Evolutionary conservation across 2,113 vertebrate species (phyloP), one percentile per base, ranked within the genome.

Genomic region (Protobothrops flavoviridis): DNA sequence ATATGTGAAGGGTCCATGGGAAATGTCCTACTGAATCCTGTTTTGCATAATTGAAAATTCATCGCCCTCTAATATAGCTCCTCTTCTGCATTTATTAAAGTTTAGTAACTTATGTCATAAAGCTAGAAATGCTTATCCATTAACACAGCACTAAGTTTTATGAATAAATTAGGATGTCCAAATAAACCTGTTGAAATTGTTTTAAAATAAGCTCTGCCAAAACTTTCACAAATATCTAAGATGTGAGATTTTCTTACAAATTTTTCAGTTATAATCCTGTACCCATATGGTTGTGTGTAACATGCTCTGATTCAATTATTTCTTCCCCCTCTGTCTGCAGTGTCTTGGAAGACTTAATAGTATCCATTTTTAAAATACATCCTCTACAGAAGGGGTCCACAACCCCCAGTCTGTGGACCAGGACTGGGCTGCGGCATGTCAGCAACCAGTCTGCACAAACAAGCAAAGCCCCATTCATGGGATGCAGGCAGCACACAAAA

Each of bases 301-400:
- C 33, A 81, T 8, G 0, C 74, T 81, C 74, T 81, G 74, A 81
- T 81, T 81, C 74, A 43, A 39, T 39, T 43, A 81, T 74, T 6
- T 3, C 26, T 10, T 10, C n/a, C 13, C 13, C 69, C 69, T 1
- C 61, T 11, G 0, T 43, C 57, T 4, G 88, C 91, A n/a, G 13
- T 93, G 88, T 93, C 7, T 48, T 26, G 20, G 74, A 26, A 89
- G 48, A 39, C 86, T 29, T 85, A 87, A 10, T 93, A 52, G 43
- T 52, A 90, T 20, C 20, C 56, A 88, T 43, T 93, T 87, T 15
- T 39, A 85, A n/a, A 94, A 69, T 95, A 17, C 1, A 93, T 43
- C 50, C 0, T 52, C 89, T 89, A 2, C 29, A 56, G 55, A 4
- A 69, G 12, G 29, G 26, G 12, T n/a, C 29, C 11, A 29, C 61